A percentile compares a stretch with the other conserved stretches of the same genome.
Conservation (phyloP, 2,888 invertebrate genomes). For the Nudaria mundana region DNA sequence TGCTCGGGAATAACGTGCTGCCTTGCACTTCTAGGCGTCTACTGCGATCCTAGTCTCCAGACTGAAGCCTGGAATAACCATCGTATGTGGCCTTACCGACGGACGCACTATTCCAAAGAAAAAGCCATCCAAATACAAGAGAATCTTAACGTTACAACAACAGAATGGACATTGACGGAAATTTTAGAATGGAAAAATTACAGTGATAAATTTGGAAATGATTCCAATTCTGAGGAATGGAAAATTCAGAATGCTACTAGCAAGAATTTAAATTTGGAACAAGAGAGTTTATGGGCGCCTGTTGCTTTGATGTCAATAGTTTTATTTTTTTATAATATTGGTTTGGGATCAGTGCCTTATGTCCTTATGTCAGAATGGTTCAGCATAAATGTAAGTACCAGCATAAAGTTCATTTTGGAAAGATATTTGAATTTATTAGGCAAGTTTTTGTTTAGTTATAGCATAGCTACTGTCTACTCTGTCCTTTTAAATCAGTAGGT, state of each 20-base stretch:
- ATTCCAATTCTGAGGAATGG: constrained; percentile 36
- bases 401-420: background rate
- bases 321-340: constrained; percentile 70
- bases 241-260: constrained; percentile 34
- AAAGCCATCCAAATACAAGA: constrained; percentile 27
- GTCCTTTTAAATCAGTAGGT: too few relatives aligned
- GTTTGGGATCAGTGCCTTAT: constrained; percentile 74
- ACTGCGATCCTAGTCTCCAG: constrained; percentile 66
- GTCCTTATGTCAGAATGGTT: constrained; percentile 70
- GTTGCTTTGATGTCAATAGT: constrained; percentile 61
- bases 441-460: too few relatives aligned
- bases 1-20: constrained; percentile 72
- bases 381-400: constrained; percentile 66
- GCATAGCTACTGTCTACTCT: too few relatives aligned
- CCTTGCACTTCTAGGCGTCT: constrained; percentile 61
- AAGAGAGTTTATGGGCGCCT: constrained; percentile 57
- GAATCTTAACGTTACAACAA: constrained; percentile 25
- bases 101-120: constrained; percentile 34
- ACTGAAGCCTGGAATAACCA: constrained; percentile 61
- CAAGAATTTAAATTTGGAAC: constrained; percentile 31
- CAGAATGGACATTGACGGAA: constrained; percentile 23
- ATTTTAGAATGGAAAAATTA: constrained; percentile 33
- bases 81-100: constrained; percentile 54
- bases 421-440: too few relatives aligned
- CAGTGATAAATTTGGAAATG: constrained; percentile 33